These are phyloP conservation scores for Ernsta delagoae DNA, from an alignment of 2,888 invertebrate species.

Conservation along the genomic window DNA sequence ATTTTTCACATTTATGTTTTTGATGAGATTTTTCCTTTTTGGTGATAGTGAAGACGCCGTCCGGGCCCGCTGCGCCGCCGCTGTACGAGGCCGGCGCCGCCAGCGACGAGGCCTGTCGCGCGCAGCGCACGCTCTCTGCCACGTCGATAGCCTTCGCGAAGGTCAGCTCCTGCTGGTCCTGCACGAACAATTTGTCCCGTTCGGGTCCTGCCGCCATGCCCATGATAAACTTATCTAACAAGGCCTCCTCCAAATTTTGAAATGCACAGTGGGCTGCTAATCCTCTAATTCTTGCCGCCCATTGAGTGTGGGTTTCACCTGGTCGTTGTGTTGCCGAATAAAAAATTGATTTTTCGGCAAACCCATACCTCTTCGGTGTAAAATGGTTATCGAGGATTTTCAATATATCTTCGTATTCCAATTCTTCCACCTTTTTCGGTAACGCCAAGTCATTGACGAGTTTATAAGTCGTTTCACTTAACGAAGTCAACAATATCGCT, in stretches of 20 bases:
- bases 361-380: conserved; percentile 39
- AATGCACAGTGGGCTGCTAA: conserved; percentile 26
- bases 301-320: conserved; percentile 31
- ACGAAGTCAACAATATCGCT: conserved; percentile 37
- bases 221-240: conserved; percentile 38
- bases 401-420: conserved; percentile 35
- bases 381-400: conserved; percentile 39
- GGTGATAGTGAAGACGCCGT: conserved; percentile 7
- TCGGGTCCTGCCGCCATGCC: conserved; percentile 35
- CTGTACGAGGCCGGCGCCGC: neutral
- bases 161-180: conserved; percentile 31
- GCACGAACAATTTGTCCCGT: conserved; percentile 34
- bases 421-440: conserved; percentile 38
- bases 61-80: conserved; percentile 9
- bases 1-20: too few species aligned
- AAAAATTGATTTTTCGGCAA: conserved; percentile 33
- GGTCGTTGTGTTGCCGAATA: conserved; percentile 29
- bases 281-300: conserved; percentile 30
- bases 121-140: conserved; percentile 35
- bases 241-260: conserved; percentile 32
- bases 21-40: neutral
- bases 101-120: conserved; percentile 28
- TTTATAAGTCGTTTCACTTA: conserved; percentile 39
- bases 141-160: conserved; percentile 35
- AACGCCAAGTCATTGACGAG: conserved; percentile 41